phyloP scores from a whole-genome alignment of 1,140 invertebrate species.

The Gonatopus flavifemur region DNA sequence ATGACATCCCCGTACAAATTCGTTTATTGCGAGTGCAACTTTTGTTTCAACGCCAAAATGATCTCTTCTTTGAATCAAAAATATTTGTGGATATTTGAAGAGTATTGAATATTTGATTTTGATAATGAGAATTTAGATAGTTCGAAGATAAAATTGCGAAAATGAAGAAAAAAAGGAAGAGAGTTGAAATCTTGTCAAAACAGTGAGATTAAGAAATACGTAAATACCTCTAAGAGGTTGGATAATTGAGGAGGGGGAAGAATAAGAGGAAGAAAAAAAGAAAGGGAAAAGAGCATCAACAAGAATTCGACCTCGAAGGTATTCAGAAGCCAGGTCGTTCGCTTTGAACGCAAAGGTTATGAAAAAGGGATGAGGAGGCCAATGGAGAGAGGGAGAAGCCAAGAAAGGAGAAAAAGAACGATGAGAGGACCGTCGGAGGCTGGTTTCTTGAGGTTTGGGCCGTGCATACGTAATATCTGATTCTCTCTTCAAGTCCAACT shows the following conservation, averaged over 20 bases:
- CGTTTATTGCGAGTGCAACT: too few relatives aligned
- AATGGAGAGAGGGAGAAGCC: constrained; percentile 4
- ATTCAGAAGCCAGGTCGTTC: constrained; percentile 20
- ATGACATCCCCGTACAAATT: too few relatives aligned
- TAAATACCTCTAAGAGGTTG: constrained; percentile 1
- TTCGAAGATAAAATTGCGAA: too few relatives aligned
- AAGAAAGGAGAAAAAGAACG: constrained; percentile 17
- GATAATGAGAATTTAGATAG: too few relatives aligned
- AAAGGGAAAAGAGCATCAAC: not conserved
- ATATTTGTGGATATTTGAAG: too few relatives aligned
- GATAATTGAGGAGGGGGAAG: not conserved
- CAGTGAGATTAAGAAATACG: too few relatives aligned
- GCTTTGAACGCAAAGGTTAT: constrained; percentile 15
- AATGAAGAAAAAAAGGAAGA: too few relatives aligned
- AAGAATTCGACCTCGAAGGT: constrained; percentile 6
- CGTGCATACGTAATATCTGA: constrained; percentile 46
- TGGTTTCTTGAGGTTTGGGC: constrained; percentile 30
- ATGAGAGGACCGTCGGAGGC: constrained; percentile 10
- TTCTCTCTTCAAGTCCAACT: constrained; percentile 39
- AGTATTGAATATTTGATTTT: too few relatives aligned
- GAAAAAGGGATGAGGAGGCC: constrained; percentile 5
- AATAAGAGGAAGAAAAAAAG: not conserved
- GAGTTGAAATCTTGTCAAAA: too few relatives aligned
- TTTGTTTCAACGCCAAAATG: too few relatives aligned
- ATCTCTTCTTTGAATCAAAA: too few relatives aligned